Conservation (phyloP, 2,888 invertebrate genomes). For the Pachydiplax longipennis region DNA sequence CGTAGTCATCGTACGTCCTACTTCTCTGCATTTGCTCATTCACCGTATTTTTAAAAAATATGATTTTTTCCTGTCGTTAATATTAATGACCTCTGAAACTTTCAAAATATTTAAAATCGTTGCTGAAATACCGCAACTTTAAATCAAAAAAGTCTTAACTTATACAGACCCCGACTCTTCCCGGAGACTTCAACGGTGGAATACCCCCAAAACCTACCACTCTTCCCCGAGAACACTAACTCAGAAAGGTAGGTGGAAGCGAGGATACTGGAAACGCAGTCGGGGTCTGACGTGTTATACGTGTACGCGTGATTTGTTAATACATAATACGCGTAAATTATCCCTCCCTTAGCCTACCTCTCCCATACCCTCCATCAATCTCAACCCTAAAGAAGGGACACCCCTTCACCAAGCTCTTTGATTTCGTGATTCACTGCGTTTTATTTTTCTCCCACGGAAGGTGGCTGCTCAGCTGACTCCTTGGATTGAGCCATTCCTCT, state of each 20-base stretch:
- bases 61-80: too few species aligned
- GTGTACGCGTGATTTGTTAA: not conserved
- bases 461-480: not conserved
- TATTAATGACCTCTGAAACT: too few species aligned
- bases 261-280: not conserved
- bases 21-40: too few species aligned
- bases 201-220: not conserved
- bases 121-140: too few species aligned
- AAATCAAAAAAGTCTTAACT: too few species aligned
- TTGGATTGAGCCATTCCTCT: not conserved
- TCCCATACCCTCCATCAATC: not conserved
- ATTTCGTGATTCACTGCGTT: not conserved
- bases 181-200: not conserved
- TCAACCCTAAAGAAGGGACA: not conserved
- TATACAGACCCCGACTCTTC: not conserved
- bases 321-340: not conserved
- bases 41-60: too few species aligned
- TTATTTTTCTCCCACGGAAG: not conserved
- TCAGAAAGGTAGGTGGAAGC: not conserved
- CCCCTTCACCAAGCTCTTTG: not conserved
- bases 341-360: not conserved
- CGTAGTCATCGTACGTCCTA: too few species aligned
- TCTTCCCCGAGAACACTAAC: not conserved
- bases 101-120: too few species aligned
- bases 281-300: not conserved